A percentile compares a stretch with the other conserved stretches of the same genome.
phyloP scores from a whole-genome alignment of 2,797 vertebrate species.

The Silurus aristotelis region DNA sequence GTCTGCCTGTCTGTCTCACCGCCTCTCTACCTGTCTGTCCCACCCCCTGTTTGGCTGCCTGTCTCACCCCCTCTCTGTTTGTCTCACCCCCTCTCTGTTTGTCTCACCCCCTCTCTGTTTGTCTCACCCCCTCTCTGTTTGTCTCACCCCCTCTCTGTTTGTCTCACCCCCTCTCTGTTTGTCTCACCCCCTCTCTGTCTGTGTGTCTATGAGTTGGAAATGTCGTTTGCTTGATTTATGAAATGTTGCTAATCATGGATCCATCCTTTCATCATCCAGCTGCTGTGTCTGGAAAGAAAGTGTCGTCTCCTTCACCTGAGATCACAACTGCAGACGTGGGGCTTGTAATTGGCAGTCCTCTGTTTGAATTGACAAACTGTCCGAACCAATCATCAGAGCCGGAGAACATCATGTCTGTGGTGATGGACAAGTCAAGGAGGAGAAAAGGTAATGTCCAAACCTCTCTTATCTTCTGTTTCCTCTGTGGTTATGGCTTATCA shows the following conservation, averaged over 20 bases:
- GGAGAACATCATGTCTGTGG: conserved; percentile 52
- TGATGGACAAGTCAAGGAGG: conserved; percentile 53
- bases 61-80: too few species aligned
- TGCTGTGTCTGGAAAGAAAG: neutral
- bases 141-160: neutral
- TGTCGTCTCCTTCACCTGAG: conserved; percentile 51
- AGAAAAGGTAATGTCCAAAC: conserved; percentile 61
- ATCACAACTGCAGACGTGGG: conserved; percentile 66
- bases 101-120: neutral
- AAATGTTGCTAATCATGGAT: neutral
- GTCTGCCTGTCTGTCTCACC: too few species aligned
- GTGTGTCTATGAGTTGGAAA: neutral
- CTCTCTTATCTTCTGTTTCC: neutral
- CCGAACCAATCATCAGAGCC: conserved; percentile 26
- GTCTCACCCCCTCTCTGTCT: too few species aligned
- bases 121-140: too few species aligned
- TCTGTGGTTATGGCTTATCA: neutral
- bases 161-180: too few species aligned
- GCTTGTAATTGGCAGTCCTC: conserved; percentile 66
- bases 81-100: neutral
- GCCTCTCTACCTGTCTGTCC: neutral
- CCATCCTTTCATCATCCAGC: neutral
- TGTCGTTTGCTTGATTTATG: neutral
- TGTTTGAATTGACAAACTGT: conserved; percentile 58
- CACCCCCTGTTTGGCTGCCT: neutral